These are phyloP conservation scores for Cariama cristata DNA, from an alignment of 2,113 vertebrate genomes.

Conservation along the genomic window DNA sequence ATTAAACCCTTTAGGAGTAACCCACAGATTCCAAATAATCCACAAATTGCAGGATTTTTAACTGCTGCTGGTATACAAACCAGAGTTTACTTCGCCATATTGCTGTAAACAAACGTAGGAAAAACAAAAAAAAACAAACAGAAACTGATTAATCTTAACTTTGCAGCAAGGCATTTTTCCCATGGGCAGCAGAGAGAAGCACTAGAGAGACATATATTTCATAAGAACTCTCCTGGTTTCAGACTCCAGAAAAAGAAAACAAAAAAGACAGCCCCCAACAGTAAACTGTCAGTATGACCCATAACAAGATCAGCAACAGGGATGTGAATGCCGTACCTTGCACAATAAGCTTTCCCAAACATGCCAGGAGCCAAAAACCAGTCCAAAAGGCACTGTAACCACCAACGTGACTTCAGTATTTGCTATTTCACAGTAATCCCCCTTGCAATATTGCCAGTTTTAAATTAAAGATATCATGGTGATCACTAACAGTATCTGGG, in stretches of 20 bases:
- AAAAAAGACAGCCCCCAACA: neutral
- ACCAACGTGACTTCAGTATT: neutral
- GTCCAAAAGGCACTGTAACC: neutral
- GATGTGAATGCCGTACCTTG: neutral
- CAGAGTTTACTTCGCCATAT: neutral
- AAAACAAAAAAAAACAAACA: neutral
- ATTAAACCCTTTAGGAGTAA: neutral
- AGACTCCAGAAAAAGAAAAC: neutral
- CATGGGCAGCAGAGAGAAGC: neutral
- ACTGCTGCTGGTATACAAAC: neutral
- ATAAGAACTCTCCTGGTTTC: neutral
- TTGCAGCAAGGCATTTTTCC: neutral
- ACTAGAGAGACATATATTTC: neutral
- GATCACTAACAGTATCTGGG: neutral
- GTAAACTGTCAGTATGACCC: neutral
- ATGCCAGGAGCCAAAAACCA: neutral
- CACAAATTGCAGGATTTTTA: neutral
- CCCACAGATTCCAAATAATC: neutral
- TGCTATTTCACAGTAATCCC: neutral
- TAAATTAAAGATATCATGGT: neutral
- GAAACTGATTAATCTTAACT: neutral
- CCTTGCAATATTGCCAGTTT: neutral
- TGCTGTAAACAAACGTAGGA: neutral
- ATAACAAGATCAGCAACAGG: neutral
- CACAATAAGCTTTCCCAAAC: neutral